A percentile compares a stretch with the other conserved stretches of the same genome.
Evolutionary conservation across 2,888 invertebrate genomes (phyloP).

Genomic region (Gymnoscelis rufifasciata): DNA sequence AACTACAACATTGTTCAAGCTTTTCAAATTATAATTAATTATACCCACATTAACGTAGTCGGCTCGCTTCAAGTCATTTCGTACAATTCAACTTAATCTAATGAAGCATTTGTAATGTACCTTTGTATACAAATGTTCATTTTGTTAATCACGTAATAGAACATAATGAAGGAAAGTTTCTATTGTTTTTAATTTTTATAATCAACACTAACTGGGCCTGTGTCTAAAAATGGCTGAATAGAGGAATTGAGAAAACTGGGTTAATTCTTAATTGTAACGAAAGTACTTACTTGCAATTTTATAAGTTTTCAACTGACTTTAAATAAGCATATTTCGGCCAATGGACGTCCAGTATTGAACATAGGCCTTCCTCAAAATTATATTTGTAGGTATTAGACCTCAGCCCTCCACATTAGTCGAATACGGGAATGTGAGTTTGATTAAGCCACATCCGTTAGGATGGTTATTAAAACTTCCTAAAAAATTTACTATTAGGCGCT

Average conservation of each 20-base stretch:
- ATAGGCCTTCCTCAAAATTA: too few relatives aligned
- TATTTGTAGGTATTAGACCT: too few relatives aligned
- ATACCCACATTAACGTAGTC: slow-evolving; percentile 44
- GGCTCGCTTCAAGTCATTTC: slow-evolving; percentile 22
- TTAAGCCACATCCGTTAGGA: too few relatives aligned
- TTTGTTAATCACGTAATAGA: slow-evolving; percentile 24
- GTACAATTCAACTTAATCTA: slow-evolving; percentile 23
- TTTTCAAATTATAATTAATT: slow-evolving; percentile 36
- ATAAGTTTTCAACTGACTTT: too few relatives aligned
- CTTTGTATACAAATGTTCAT: slow-evolving; percentile 18
- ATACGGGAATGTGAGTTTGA: too few relatives aligned
- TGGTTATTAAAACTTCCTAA: too few relatives aligned
- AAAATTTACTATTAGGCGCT: too few relatives aligned
- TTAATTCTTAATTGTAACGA: neutral
- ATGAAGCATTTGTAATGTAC: slow-evolving; percentile 29
- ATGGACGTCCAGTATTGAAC: too few relatives aligned
- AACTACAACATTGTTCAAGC: neutral
- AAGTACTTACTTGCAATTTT: too few relatives aligned
- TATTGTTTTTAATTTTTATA: slow-evolving; percentile 23
- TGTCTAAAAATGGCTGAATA: neutral
- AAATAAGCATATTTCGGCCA: too few relatives aligned
- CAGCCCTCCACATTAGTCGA: too few relatives aligned
- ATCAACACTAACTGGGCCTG: neutral
- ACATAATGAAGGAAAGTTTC: slow-evolving; percentile 24
- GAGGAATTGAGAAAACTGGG: neutral